Evolutionary conservation across 2,797 vertebrate genomes (phyloP).

Genomic region (Danionella dracula): DNA sequence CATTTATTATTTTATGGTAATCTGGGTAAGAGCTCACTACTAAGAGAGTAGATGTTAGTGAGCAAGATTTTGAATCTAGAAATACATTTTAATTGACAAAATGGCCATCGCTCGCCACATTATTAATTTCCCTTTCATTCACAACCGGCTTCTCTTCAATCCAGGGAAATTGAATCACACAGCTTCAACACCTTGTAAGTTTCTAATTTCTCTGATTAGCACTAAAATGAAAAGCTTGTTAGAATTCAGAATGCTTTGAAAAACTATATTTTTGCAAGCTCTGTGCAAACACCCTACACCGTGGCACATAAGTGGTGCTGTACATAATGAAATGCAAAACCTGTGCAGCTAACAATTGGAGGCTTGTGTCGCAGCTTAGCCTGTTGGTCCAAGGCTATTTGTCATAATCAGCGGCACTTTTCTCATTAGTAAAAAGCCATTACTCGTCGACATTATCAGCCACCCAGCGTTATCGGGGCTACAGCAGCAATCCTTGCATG

Average conservation of each 20-base stretch:
- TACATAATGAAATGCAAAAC: conserved; percentile 84
- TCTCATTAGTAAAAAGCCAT: conserved; percentile 98
- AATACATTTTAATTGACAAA: too few species aligned
- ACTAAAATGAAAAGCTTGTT: neutral
- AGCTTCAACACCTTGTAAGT: too few species aligned
- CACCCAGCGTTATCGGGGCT: conserved; percentile 78
- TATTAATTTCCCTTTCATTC: too few species aligned
- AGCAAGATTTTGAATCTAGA: conserved; percentile 29
- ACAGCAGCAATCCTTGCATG: conserved; percentile 75
- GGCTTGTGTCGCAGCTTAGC: conserved; percentile 92
- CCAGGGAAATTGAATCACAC: too few species aligned
- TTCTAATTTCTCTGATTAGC: neutral
- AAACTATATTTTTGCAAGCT: neutral
- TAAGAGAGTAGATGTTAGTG: conserved; percentile 46
- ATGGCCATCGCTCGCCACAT: too few species aligned
- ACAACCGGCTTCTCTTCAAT: too few species aligned
- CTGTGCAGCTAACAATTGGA: conserved; percentile 80
- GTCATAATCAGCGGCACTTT: conserved; percentile 94
- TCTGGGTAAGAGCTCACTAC: conserved; percentile 47
- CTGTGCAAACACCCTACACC: neutral
- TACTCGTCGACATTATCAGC: conserved; percentile 91
- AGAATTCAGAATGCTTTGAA: neutral
- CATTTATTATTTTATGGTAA: conserved; percentile 75
- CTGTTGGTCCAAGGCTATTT: conserved; percentile 89
- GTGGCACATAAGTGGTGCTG: conserved; percentile 69